Evolutionary conservation across 2,797 vertebrate species (phyloP).

Genomic region (Lophotriccus pileatus): DNA sequence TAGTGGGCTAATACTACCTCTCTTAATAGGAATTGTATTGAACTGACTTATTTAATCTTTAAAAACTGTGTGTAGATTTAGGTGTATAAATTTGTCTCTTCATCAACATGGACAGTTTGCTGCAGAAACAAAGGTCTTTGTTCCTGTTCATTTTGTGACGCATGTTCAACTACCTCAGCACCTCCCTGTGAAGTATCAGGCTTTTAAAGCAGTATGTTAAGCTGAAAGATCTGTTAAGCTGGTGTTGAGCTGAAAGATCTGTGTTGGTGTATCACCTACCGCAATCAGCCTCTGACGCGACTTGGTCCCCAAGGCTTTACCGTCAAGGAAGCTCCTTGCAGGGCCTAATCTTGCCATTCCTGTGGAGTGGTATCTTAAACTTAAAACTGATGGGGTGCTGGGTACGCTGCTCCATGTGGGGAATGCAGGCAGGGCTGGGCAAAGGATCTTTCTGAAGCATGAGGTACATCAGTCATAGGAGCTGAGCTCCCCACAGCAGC

Average conservation of each 20-base stretch:
- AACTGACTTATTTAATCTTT: background rate
- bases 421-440: background rate
- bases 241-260: background rate
- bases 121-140: background rate
- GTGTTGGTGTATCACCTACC: background rate
- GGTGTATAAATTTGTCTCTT: background rate
- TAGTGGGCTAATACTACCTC: background rate
- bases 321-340: background rate
- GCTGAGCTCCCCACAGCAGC: background rate
- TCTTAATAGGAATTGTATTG: background rate
- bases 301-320: background rate
- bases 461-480: background rate
- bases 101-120: background rate
- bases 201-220: background rate
- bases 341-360: background rate
- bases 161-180: background rate
- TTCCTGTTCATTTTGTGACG: background rate
- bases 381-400: background rate
- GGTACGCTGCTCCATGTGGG: accelerated
- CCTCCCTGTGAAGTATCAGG: background rate
- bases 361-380: background rate
- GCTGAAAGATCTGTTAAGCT: background rate
- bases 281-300: background rate
- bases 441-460: background rate
- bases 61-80: background rate